Base-by-base conservation (phyloP, 2,113 vertebrate species). In the Aix galericulata region DNA sequence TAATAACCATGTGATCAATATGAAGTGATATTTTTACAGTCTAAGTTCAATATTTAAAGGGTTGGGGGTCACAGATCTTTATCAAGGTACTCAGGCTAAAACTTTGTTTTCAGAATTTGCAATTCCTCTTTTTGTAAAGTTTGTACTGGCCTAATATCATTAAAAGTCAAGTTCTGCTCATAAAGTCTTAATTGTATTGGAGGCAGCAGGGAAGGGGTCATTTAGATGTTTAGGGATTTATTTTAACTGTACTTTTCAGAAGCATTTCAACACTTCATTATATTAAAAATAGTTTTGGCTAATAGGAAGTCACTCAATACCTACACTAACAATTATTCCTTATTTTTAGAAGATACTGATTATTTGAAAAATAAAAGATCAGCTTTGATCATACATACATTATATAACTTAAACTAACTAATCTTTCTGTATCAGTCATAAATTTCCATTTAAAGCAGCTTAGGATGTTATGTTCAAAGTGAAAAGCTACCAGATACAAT, bases 1-100 rank as follows among this genome's bases (percentile, higher is more conserved):
- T 99, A 99, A 99, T 99, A 99, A 99, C 98, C 97, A 98, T 96
- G 97, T 99, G 99, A 99, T 99, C 99, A 99, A 99, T 99, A 99
- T 98, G 98, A 98, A 97, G 98, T 99, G 99, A 98, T 99, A 99
- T 99, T 99, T 99, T 98, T 98, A 98, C 98, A 98, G 98, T 97
- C 98, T 97, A 98, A 98, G 98, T 98, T 98, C 98, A 99, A 99
- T 99, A 99, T 98, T 98, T 98, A 98, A 98, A 98, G 98, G 98
- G 98, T 98, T 98, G 98, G 66, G 83, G 97, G 94, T 98, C 98
- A 98, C 26, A 48, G 98, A 98, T 98, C 98, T 98, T 99, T 98
- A 99, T 98, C 98, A 98, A 98, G 98, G 98, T 97, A 98, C 98
- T 98, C 98, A 98, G 98, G 97, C 96, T 98, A 98, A 98, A 98